Evolutionary conservation across 2,888 invertebrate species (phyloP).

Genomic region (Drosophila macrospina): DNA sequence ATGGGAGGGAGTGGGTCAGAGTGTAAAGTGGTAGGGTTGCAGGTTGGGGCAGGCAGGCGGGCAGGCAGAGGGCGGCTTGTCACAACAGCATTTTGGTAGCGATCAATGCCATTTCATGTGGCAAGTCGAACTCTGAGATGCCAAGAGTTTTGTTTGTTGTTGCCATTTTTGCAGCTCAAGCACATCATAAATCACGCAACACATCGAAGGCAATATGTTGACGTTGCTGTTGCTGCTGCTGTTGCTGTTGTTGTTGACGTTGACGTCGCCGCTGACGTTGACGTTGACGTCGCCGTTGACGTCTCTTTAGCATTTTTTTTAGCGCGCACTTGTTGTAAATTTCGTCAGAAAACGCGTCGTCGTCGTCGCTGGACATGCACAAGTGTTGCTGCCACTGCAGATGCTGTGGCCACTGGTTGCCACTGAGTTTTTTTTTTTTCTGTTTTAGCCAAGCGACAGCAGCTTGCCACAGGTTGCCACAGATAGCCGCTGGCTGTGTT

Average conservation of each 20-base stretch:
- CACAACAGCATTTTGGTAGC: conserved; percentile 69
- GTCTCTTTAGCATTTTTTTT: conserved; percentile 70
- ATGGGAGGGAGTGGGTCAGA: not conserved
- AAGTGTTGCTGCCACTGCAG: conserved; percentile 58
- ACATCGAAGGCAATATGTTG: conserved; percentile 26
- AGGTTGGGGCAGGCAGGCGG: not conserved
- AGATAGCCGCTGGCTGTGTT: conserved; percentile 3
- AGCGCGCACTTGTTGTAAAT: conserved; percentile 79
- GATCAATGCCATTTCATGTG: conserved; percentile 77
- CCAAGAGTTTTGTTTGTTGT: conserved; percentile 25
- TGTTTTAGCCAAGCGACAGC: no score
- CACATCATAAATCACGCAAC: conserved; percentile 77
- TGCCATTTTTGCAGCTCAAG: conserved; percentile 48
- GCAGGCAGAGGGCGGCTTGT: conserved; percentile 37
- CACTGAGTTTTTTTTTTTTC: no score
- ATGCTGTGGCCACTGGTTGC: conserved; percentile 50
- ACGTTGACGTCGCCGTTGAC: conserved; percentile 42
- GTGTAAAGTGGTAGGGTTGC: not conserved
- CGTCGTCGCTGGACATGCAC: conserved; percentile 62
- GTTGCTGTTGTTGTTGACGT: conserved; percentile 33
- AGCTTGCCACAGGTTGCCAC: conserved; percentile 18
- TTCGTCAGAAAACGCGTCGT: conserved; percentile 74
- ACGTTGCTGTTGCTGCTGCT: conserved; percentile 10
- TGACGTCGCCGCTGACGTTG: conserved; percentile 18
- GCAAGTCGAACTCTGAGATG: conserved; percentile 55